Evolutionary conservation across 2,113 vertebrate species (phyloP).

Genomic region (Chroicocephalus ridibundus): DNA sequence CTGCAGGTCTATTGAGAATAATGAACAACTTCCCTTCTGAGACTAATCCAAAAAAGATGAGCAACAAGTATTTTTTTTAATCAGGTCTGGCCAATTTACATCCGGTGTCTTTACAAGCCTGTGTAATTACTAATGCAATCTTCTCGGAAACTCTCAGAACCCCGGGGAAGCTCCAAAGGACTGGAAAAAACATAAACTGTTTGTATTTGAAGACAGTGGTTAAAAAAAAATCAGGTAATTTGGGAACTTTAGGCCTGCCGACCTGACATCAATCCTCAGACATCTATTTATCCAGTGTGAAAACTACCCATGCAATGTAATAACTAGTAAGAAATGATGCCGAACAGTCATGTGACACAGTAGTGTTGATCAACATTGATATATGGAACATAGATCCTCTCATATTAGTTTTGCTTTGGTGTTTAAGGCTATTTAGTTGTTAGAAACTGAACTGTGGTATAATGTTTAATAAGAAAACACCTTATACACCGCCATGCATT

Average conservation of each 20-base stretch:
- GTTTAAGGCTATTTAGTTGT: neutral
- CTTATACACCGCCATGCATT: neutral
- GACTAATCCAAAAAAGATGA: neutral
- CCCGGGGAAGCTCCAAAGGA: neutral
- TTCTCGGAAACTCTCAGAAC: neutral
- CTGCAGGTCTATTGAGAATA: neutral
- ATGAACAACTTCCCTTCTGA: neutral
- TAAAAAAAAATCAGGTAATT: neutral
- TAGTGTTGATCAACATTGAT: neutral
- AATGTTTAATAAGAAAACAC: neutral
- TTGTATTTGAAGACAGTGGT: neutral
- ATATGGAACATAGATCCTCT: neutral
- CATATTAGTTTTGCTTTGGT: neutral
- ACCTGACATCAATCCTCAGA: neutral
- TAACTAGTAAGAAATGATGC: neutral
- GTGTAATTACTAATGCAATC: neutral
- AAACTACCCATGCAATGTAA: neutral
- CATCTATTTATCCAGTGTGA: neutral
- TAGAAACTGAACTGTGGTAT: neutral
- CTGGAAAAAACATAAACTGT: neutral
- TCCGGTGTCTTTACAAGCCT: neutral
- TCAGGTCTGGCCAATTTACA: neutral
- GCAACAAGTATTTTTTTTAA: neutral
- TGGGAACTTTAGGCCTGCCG: neutral
- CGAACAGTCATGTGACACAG: fast-evolving